Base-by-base conservation (phyloP, 2,888 invertebrate genomes). In the Diloba caeruleocephala region DNA sequence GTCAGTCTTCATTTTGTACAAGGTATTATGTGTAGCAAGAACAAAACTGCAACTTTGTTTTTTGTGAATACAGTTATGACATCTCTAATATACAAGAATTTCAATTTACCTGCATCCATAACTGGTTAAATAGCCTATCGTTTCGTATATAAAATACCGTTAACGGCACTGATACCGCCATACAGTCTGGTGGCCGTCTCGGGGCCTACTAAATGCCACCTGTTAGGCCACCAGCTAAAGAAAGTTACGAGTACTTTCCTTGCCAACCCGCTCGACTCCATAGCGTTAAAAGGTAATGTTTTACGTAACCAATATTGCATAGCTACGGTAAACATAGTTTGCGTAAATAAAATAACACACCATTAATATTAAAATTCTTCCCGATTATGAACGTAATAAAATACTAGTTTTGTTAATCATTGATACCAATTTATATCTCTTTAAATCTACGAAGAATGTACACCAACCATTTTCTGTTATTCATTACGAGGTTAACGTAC, bases 401-500 rank as follows among this genome's bases (percentile, higher is more conserved):
- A 42, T 21, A 14, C 17, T n/a, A n/a, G 31, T 44, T 43, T 25
- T 28, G 42, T 36, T 44, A 57, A 49, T 56, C 19, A 44, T 65
- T 44, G 36, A 58, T 50, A 58, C 23, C n/a, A n/a, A 14, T 29
- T 3, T 21, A 8, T 17, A 17, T n/a, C n/a, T n/a, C n/a, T n/a
- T n/a, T n/a, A n/a, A n/a, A n/a, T n/a, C n/a, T n/a, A n/a, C n/a
- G 17, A 43, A 31, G 29, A 64, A 57, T 19, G 28, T 42, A 19
- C 28, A 19, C 8, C 17, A 43, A 25, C 23, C 15, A 13, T 25
- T 19, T 50, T 42, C 36, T 41, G 28, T 38, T 52, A 17, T 42
- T 39, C 29, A 41, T 61, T 33, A 49, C 29, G 34, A 55, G 70
- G 73, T 69, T 44, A 70, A 69, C 39, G 70, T 26, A 64, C 69